Evolutionary conservation across 2,113 vertebrate genomes (phyloP).

Genomic region (Eidolon helvum): DNA sequence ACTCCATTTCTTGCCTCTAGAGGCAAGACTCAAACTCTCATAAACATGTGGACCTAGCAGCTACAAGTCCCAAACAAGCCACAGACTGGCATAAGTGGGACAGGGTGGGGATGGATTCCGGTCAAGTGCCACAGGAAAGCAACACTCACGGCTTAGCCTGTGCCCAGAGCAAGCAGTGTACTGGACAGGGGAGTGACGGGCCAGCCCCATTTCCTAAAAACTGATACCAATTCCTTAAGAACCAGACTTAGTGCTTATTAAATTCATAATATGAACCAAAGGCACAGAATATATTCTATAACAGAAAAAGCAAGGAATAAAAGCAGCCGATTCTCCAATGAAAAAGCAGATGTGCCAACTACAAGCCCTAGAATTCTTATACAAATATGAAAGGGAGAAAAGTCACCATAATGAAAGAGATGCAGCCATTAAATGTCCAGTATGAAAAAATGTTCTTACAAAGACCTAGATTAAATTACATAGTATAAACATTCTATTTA

Average conservation of each 20-base stretch:
- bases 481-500: not conserved
- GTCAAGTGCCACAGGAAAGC: not conserved
- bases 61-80: not conserved
- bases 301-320: not conserved
- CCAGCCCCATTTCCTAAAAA: not conserved
- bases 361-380: not conserved
- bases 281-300: not conserved
- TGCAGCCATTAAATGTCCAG: not conserved
- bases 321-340: not conserved
- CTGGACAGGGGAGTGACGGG: not conserved
- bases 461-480: not conserved
- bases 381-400: not conserved
- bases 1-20: not conserved
- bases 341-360: not conserved
- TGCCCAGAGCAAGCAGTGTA: not conserved
- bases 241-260: not conserved
- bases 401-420: not conserved
- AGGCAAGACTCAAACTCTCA: not conserved
- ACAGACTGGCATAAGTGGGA: not conserved
- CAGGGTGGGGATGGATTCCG: not conserved
- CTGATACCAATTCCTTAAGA: not conserved
- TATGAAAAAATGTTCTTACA: not conserved
- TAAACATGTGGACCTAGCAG: not conserved
- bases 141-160: not conserved
- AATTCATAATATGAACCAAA: not conserved